A percentile compares a stretch with the other conserved stretches of the same genome.
Conservation (phyloP, 2,113 vertebrate genomes). For the Scomber scombrus region DNA sequence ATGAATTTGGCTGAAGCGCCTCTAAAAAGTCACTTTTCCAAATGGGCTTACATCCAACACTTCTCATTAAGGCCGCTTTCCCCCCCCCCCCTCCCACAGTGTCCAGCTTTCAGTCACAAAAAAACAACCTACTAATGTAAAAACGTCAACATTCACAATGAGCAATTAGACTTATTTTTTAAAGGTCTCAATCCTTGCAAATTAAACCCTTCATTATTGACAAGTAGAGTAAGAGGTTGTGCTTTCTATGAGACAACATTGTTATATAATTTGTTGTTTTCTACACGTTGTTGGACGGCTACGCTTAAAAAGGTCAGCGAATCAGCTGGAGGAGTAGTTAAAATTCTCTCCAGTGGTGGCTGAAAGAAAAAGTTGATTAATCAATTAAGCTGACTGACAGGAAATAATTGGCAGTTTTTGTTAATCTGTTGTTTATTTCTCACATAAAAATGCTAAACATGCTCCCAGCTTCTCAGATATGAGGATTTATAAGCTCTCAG, state of each 20-base stretch:
- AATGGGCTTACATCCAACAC: constrained; percentile 20
- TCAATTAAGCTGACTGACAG: background rate
- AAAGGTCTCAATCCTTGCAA: constrained; percentile 37
- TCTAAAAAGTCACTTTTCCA: constrained; percentile 37
- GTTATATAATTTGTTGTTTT: background rate
- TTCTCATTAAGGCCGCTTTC: constrained; percentile 30
- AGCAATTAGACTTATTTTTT: constrained; percentile 43
- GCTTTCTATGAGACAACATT: constrained; percentile 11
- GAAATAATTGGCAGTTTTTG: background rate
- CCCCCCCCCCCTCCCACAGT: background rate
- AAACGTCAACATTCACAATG: constrained; percentile 49
- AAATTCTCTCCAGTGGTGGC: background rate
- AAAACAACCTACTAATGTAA: constrained; percentile 10
- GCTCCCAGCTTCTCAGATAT: background rate
- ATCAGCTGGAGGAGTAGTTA: background rate
- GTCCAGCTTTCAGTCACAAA: background rate
- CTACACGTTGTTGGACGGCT: background rate
- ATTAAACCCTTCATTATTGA: constrained; percentile 20
- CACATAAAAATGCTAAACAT: background rate
- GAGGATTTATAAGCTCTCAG: background rate
- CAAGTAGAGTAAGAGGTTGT: constrained; percentile 2
- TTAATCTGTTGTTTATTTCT: background rate
- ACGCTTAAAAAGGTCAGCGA: background rate
- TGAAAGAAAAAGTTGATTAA: too few relatives aligned
- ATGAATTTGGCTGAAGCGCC: constrained; percentile 19